Percentiles rank a stretch among this genome's conserved stretches.
Conservation (phyloP, 2,113 vertebrate species). For the Urocolius indicus region DNA sequence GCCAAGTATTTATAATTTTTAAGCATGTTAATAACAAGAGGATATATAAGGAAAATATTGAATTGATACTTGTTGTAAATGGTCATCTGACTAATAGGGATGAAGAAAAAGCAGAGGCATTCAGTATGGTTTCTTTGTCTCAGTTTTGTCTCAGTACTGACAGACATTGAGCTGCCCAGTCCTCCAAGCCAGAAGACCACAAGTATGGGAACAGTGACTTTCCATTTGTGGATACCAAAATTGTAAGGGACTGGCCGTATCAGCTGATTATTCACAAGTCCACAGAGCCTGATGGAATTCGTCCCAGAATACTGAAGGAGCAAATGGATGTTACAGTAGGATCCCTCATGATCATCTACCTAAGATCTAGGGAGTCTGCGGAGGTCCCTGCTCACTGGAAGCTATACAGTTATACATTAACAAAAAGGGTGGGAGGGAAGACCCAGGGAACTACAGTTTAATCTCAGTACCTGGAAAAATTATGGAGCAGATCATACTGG, state of each 20-base stretch:
- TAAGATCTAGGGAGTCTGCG: background rate
- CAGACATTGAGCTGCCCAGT: too few relatives aligned
- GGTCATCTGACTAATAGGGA: too few relatives aligned
- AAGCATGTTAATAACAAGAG: background rate
- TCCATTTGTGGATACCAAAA: too few relatives aligned
- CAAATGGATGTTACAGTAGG: background rate
- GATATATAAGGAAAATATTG: too few relatives aligned
- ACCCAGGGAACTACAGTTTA: background rate
- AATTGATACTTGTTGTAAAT: too few relatives aligned
- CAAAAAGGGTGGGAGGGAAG: background rate
- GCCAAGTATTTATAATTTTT: slow-evolving; percentile 15
- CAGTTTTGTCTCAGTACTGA: background rate
- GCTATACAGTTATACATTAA: background rate
- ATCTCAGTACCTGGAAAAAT: too few relatives aligned
- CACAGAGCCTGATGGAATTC: too few relatives aligned
- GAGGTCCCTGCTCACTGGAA: background rate
- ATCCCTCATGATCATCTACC: background rate
- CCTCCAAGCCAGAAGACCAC: background rate
- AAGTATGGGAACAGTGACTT: background rate
- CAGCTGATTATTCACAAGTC: too few relatives aligned
- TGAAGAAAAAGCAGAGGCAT: background rate
- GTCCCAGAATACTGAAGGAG: background rate
- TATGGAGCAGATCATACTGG: too few relatives aligned
- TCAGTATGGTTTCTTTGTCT: too few relatives aligned
- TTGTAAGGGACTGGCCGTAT: background rate